A percentile compares a stretch with the other conserved stretches of the same genome.
Evolutionary conservation across 2,797 vertebrate genomes (phyloP).

Genomic region (Smutsia gigantea): DNA sequence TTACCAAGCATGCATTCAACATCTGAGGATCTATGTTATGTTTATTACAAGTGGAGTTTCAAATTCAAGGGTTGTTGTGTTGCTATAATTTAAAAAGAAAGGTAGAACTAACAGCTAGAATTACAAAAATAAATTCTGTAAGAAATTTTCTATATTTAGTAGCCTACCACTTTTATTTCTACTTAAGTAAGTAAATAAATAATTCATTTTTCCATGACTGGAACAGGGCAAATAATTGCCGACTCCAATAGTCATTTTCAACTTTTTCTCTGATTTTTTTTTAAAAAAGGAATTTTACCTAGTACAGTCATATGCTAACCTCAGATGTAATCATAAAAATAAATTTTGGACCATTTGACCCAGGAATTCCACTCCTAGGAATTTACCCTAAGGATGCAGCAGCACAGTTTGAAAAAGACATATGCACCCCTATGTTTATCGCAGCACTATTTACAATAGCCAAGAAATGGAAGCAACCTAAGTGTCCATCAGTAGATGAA

Average conservation of each 20-base stretch:
- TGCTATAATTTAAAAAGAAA: background rate
- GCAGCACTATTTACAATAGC: too few species aligned
- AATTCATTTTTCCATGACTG: background rate
- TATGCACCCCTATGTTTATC: too few species aligned
- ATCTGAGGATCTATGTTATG: background rate
- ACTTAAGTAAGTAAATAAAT: background rate
- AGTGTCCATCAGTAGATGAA: too few species aligned
- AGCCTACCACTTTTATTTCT: background rate
- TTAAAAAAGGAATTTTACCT: background rate
- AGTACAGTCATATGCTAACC: background rate
- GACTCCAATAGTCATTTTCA: background rate
- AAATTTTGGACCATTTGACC: background rate
- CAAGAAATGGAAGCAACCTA: too few species aligned
- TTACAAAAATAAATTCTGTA: background rate
- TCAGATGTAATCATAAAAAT: background rate
- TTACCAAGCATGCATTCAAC: background rate
- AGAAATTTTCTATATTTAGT: background rate
- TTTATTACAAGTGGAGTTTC: background rate
- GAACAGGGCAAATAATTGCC: background rate
- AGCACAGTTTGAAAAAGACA: too few species aligned
- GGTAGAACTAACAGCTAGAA: background rate
- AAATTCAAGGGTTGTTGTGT: background rate
- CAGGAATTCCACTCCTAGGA: too few species aligned
- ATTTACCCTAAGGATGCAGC: too few species aligned
- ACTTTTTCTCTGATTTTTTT: background rate